Conservation (phyloP, 1,140 invertebrate species). For the Listronotus oregonensis region DNA sequence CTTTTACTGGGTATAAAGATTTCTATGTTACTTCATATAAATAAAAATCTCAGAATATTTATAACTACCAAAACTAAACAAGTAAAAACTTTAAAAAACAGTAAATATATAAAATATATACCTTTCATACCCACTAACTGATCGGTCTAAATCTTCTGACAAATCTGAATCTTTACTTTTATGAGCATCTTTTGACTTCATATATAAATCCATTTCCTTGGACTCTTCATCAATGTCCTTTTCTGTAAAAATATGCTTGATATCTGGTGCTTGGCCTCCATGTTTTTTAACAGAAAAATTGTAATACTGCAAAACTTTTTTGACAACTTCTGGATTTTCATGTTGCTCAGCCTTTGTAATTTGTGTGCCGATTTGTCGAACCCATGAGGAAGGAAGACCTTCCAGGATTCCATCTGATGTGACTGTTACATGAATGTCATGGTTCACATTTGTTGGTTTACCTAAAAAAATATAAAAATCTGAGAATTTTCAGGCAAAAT, state of each 20-base stretch:
- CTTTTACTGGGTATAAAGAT: too few relatives aligned
- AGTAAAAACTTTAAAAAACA: too few relatives aligned
- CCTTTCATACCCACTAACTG: neutral
- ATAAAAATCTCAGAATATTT: too few relatives aligned
- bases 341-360: slow-evolving; percentile 87
- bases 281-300: slow-evolving; percentile 83
- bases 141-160: slow-evolving; percentile 43
- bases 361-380: slow-evolving; percentile 75
- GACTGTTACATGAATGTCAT: slow-evolving; percentile 83
- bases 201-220: slow-evolving; percentile 75
- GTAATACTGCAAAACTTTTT: slow-evolving; percentile 91
- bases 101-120: too few relatives aligned
- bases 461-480: slow-evolving; percentile 57
- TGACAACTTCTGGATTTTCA: slow-evolving; percentile 88
- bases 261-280: slow-evolving; percentile 58
- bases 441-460: slow-evolving; percentile 75
- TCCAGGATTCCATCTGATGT: slow-evolving; percentile 76
- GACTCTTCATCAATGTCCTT: slow-evolving; percentile 78
- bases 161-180: slow-evolving; percentile 65
- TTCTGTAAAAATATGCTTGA: slow-evolving; percentile 80
- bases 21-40: too few relatives aligned
- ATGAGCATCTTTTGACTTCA: slow-evolving; percentile 70
- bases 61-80: too few relatives aligned
- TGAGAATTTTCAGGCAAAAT: slow-evolving; percentile 44
- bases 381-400: slow-evolving; percentile 79